Conservation (phyloP, 2,888 invertebrate species). For the Gibbula magus region DNA sequence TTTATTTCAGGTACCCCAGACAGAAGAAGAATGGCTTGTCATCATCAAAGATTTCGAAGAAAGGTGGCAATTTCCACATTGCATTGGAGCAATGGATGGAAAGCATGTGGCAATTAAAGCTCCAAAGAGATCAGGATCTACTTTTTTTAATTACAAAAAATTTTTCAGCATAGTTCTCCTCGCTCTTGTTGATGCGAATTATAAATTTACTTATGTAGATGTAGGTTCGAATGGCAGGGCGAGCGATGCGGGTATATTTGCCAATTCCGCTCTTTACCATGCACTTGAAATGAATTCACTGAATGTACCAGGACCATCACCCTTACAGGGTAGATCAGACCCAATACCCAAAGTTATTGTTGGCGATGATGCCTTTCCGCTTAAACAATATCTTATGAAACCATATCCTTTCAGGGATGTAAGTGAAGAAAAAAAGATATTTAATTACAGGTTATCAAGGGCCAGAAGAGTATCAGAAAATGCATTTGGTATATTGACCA, state of each 20-base stretch:
- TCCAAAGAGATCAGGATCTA: neutral
- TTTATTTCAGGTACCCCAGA: no score
- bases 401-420: neutral
- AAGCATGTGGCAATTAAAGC: neutral
- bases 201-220: neutral
- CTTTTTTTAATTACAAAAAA: neutral
- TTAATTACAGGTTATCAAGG: neutral
- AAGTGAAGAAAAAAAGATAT: neutral
- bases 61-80: neutral
- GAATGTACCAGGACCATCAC: neutral
- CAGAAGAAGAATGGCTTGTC: no score
- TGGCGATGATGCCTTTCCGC: no score
- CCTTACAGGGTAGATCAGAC: no score
- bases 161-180: neutral
- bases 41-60: no score
- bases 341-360: no score
- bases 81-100: neutral
- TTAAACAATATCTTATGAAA: neutral
- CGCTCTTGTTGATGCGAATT: conserved; percentile 1
- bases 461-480: neutral
- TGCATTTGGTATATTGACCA: neutral
- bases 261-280: neutral
- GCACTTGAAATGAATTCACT: neutral
- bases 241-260: neutral
- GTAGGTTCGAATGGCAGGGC: neutral